phyloP scores from a whole-genome alignment of 2,113 vertebrate species.

The Istiophorus platypterus region DNA sequence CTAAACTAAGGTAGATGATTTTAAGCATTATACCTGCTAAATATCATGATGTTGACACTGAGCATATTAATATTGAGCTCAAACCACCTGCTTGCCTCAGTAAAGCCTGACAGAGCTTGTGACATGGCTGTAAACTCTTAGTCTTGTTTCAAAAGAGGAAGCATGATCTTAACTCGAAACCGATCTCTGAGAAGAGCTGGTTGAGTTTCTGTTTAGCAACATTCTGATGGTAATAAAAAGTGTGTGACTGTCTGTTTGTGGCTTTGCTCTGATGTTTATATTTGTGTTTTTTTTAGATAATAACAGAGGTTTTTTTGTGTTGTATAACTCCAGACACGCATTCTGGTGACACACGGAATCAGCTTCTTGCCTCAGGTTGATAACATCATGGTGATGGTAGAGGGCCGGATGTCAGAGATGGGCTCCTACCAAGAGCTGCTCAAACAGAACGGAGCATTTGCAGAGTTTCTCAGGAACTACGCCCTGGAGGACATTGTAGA shows the following conservation, averaged over 20 bases:
- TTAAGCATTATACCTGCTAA: not conserved
- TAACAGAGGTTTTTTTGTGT: not conserved
- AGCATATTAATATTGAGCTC: not conserved
- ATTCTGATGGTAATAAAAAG: not conserved
- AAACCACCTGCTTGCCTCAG: not conserved
- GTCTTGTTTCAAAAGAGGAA: not conserved
- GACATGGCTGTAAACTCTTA: not conserved
- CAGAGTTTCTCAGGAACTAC: slow-evolving; percentile 95
- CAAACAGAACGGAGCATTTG: slow-evolving; percentile 90
- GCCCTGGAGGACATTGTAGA: slow-evolving; percentile 85
- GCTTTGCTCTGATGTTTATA: not conserved
- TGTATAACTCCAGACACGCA: slow-evolving; percentile 86
- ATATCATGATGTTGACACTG: not conserved
- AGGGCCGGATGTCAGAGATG: slow-evolving; percentile 91
- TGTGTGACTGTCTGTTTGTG: not conserved
- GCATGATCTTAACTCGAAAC: not conserved
- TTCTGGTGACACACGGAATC: slow-evolving; percentile 95
- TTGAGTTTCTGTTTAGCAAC: not conserved
- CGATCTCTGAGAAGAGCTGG: not conserved
- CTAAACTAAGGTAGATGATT: not conserved
- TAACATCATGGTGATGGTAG: slow-evolving; percentile 91
- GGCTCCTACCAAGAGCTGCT: slow-evolving; percentile 93
- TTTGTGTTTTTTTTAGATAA: not conserved
- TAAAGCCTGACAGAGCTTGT: not conserved
- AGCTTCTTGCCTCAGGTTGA: slow-evolving; percentile 96